Percentiles rank a stretch among this genome's conserved stretches.
Evolutionary conservation across 2,797 vertebrate genomes (phyloP).

Genomic region (Remorina albescens): DNA sequence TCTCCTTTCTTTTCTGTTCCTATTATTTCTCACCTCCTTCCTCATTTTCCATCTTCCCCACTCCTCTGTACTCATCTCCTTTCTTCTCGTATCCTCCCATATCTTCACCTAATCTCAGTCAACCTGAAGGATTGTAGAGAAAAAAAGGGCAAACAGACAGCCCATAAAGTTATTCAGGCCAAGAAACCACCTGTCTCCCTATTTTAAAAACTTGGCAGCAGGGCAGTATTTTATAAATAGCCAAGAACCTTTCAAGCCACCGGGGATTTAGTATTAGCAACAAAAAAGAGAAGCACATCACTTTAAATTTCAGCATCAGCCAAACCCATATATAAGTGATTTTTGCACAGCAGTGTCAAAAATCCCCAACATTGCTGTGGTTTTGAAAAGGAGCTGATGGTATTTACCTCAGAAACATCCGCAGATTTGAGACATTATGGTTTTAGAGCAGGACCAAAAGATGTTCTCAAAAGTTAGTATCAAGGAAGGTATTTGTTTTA

Average conservation of each 20-base stretch:
- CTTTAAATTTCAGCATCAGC: constrained; percentile 2
- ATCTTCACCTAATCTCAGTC: constrained; percentile 59
- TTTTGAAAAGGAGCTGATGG: constrained; percentile 6
- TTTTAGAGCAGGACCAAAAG: constrained; percentile 14
- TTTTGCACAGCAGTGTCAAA: not conserved
- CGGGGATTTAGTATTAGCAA: constrained; percentile 1
- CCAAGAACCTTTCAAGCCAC: not conserved
- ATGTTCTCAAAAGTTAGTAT: not conserved
- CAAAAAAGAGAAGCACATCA: constrained; percentile 1
- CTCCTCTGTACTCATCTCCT: constrained; percentile 45
- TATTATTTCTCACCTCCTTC: constrained; percentile 56
- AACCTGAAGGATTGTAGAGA: constrained; percentile 43
- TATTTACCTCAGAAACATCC: constrained; percentile 15
- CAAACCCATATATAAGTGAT: not conserved
- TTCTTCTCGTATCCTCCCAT: constrained; percentile 56
- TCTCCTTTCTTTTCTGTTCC: constrained; percentile 50
- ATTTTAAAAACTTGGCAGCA: constrained; percentile 5
- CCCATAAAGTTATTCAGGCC: constrained; percentile 1
- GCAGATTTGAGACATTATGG: not conserved
- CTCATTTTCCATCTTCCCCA: constrained; percentile 52
- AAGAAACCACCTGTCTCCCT: constrained; percentile 8
- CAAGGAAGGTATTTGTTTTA: no score
- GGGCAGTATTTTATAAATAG: constrained; percentile 1
- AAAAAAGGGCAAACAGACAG: constrained; percentile 18
- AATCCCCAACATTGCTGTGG: not conserved